These are phyloP conservation scores for Selene dorsalis DNA, from an alignment of 2,797 vertebrate genomes.

Conservation along the genomic window DNA sequence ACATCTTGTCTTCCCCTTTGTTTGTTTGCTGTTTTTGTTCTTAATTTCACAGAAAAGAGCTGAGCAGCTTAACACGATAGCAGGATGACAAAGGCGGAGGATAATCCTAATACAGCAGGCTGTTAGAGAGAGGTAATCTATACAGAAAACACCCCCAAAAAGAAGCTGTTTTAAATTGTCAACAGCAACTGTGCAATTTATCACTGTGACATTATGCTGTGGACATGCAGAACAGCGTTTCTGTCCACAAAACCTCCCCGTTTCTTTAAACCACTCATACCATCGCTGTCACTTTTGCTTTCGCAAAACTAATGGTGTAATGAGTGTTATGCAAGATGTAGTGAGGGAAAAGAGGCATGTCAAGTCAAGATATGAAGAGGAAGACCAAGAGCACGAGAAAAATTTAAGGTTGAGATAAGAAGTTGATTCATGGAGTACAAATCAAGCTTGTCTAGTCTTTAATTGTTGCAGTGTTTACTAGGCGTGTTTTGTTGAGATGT, in stretches of 20 bases:
- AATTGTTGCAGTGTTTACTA: conserved; percentile 49
- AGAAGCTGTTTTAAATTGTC: conserved; percentile 61
- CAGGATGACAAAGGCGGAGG: conserved; percentile 63
- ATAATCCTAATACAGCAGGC: conserved; percentile 72
- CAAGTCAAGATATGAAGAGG: conserved; percentile 2
- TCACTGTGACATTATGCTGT: conserved; percentile 18
- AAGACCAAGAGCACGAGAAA: conserved; percentile 5
- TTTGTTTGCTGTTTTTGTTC: conserved; percentile 68
- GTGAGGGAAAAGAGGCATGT: conserved; percentile 11
- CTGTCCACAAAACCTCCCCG: conserved; percentile 6
- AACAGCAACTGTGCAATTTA: conserved; percentile 44
- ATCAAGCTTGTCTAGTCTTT: conserved; percentile 27
- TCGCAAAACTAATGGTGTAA: background rate
- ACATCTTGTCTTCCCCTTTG: conserved; percentile 43
- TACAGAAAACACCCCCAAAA: conserved; percentile 51
- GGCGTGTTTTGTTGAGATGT: conserved; percentile 43
- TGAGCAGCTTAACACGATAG: conserved; percentile 70
- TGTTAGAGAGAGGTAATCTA: conserved; percentile 57
- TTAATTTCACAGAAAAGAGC: conserved; percentile 64
- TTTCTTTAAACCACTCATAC: background rate
- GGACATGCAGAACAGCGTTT: conserved; percentile 8
- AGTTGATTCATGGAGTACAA: conserved; percentile 20
- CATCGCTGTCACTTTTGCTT: background rate
- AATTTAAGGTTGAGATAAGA: background rate
- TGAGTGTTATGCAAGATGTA: background rate